phyloP scores from a whole-genome alignment of 1,140 invertebrate genomes.

The Amyelois transitella region DNA sequence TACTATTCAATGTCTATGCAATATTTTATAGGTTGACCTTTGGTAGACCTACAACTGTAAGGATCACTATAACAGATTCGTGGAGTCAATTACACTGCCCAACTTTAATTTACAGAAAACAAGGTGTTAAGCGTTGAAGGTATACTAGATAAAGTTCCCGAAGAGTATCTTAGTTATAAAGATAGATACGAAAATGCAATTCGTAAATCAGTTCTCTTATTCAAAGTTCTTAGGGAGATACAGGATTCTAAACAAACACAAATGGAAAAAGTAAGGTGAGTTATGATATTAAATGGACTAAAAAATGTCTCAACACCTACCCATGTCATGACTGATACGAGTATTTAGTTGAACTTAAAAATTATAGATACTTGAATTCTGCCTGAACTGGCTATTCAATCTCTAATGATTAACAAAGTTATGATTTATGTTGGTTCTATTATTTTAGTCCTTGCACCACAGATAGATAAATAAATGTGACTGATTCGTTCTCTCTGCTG shows the following conservation, averaged over 20 bases:
- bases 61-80: not conserved
- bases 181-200: conserved; percentile 88
- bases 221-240: conserved; percentile 80
- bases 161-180: conserved; percentile 88
- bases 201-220: conserved; percentile 81
- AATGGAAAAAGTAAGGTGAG: conserved; percentile 77
- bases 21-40: not conserved
- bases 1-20: too few relatives aligned
- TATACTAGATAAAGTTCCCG: conserved; percentile 79
- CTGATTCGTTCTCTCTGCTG: too few relatives aligned
- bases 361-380: too few relatives aligned
- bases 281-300: not conserved
- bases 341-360: too few relatives aligned
- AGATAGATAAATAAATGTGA: too few relatives aligned
- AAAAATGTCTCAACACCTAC: too few relatives aligned
- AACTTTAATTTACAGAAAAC: conserved; percentile 76
- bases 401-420: too few relatives aligned
- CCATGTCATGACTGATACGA: too few relatives aligned
- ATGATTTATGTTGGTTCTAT: too few relatives aligned
- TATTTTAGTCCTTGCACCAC: too few relatives aligned
- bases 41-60: not conserved
- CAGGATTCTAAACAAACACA: conserved; percentile 76
- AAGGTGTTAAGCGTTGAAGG: conserved; percentile 82
- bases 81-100: not conserved
- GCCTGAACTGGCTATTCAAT: too few relatives aligned